phyloP scores from a whole-genome alignment of 2,113 vertebrate genomes.

The Myrmecobius fasciatus region DNA sequence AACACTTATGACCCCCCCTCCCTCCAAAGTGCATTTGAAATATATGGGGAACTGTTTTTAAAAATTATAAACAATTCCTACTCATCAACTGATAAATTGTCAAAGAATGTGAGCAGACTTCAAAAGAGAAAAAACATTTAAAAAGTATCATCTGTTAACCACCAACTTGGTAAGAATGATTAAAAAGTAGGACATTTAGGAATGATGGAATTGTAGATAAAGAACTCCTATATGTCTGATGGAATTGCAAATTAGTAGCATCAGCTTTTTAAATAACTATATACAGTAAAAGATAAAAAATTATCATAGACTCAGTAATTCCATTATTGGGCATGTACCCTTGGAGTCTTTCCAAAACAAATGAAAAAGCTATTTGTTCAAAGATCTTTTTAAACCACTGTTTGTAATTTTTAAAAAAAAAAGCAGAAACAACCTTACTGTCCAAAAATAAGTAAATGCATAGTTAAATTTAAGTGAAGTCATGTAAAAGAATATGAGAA shows the following conservation, averaged over 20 bases:
- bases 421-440: neutral
- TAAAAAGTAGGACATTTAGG: neutral
- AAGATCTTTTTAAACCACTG: neutral
- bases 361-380: neutral
- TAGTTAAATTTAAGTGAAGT: constrained; percentile 12
- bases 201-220: neutral
- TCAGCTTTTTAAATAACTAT: neutral
- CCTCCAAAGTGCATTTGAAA: neutral
- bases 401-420: constrained; percentile 12
- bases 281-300: neutral
- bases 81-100: neutral
- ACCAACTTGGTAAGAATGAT: neutral
- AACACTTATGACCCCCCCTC: neutral
- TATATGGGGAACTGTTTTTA: neutral
- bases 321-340: too few species aligned
- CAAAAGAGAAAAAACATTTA: neutral
- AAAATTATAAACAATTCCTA: neutral
- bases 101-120: neutral
- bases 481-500: neutral
- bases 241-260: neutral
- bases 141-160: neutral
- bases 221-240: neutral
- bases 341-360: too few species aligned
- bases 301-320: neutral
- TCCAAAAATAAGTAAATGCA: neutral